These are phyloP conservation scores for Lamellibrachia luymesi DNA, from an alignment of 1,140 invertebrate species.

Conservation along the genomic window DNA sequence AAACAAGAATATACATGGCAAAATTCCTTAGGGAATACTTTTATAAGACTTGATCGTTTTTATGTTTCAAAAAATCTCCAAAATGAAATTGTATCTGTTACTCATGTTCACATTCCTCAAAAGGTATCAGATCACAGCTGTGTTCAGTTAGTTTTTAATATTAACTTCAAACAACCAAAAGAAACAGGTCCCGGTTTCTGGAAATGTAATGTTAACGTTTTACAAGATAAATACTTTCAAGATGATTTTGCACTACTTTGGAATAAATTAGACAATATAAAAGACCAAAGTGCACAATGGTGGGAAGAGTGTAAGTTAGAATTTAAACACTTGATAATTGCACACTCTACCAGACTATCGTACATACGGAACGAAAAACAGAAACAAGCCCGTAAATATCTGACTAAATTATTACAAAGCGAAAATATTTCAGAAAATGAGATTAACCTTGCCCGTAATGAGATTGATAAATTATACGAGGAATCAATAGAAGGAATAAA, in stretches of 20 bases:
- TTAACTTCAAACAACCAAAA: background rate
- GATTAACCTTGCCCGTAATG: background rate
- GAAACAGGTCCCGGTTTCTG: background rate
- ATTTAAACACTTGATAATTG: background rate
- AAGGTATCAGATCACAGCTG: background rate
- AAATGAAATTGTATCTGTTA: background rate
- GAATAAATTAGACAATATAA: background rate
- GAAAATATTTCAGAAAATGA: background rate
- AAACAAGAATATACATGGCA: too few relatives aligned
- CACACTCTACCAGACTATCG: background rate
- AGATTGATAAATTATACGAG: background rate
- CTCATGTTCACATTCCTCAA: background rate
- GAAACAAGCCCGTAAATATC: background rate
- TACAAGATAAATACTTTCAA: constrained; percentile 10
- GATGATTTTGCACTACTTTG: background rate
- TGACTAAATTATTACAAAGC: background rate
- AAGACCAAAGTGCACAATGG: background rate
- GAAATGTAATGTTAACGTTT: constrained; percentile 1
- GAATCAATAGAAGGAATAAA: background rate
- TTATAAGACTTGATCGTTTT: background rate
- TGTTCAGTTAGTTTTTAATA: background rate
- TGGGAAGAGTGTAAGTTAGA: background rate
- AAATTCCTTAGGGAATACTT: background rate
- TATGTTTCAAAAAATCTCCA: background rate
- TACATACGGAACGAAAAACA: background rate